phyloP scores from a whole-genome alignment of 2,797 vertebrate species.

The Trachurus trachurus region DNA sequence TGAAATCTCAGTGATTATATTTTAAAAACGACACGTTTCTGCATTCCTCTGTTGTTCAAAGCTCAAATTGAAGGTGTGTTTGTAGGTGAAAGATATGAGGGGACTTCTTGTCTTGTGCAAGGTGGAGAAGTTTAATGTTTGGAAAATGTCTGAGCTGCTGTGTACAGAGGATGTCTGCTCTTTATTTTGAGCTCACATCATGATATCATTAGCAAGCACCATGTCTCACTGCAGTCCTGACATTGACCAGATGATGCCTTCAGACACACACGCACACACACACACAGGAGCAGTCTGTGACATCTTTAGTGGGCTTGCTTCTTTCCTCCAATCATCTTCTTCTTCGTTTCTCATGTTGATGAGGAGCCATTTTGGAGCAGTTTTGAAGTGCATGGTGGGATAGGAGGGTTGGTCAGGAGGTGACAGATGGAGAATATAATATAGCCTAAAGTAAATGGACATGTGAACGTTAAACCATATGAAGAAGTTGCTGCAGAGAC shows the following conservation, averaged over 20 bases:
- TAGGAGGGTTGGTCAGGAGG: not conserved
- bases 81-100: not conserved
- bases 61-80: too few relatives aligned
- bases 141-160: slow-evolving; percentile 1
- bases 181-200: slow-evolving; percentile 6
- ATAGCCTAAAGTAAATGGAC: not conserved
- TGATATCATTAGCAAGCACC: slow-evolving; percentile 9
- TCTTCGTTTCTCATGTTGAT: not conserved
- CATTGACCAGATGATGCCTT: slow-evolving; percentile 29
- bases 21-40: not conserved
- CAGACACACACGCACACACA: not conserved
- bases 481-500: not conserved
- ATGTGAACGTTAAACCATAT: not conserved
- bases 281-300: not conserved
- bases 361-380: slow-evolving; percentile 27
- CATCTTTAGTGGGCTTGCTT: slow-evolving; percentile 2
- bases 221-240: slow-evolving; percentile 15
- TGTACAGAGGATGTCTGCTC: not conserved
- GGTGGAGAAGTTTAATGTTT: not conserved
- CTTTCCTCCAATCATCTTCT: slow-evolving; percentile 14
- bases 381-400: slow-evolving; percentile 16
- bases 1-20: not conserved
- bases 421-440: not conserved
- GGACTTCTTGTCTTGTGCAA: not conserved
- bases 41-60: too few relatives aligned